Evolutionary conservation across 2,113 vertebrate genomes (phyloP).

Genomic region (Barnardius zonarius): DNA sequence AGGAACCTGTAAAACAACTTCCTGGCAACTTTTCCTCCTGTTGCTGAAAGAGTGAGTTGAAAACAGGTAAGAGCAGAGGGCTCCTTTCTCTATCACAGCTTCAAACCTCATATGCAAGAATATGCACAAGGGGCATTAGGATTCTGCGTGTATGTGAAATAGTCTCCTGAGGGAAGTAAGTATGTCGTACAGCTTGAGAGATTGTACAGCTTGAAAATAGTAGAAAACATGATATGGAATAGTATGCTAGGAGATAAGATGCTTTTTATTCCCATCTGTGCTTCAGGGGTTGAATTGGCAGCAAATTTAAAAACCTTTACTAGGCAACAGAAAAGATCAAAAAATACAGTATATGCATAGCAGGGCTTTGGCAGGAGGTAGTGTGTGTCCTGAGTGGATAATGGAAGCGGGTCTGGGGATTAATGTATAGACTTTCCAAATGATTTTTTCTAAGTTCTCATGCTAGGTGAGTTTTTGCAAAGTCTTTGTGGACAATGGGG

Average conservation of each 20-base stretch:
- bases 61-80: not conserved
- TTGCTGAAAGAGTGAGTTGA: not conserved
- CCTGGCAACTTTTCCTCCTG: not conserved
- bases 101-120: not conserved
- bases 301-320: slow-evolving; percentile 35
- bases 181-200: not conserved
- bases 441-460: not conserved
- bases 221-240: slow-evolving; percentile 19
- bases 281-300: slow-evolving; percentile 39
- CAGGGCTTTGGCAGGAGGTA: not conserved
- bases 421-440: not conserved
- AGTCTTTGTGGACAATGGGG: not conserved
- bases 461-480: not conserved
- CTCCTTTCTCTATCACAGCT: not conserved
- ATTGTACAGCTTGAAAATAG: slow-evolving; percentile 11
- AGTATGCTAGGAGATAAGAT: slow-evolving; percentile 6
- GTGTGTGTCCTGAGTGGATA: not conserved
- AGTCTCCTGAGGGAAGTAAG: not conserved
- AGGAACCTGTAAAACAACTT: not conserved
- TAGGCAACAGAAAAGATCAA: slow-evolving; percentile 39
- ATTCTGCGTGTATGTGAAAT: not conserved
- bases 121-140: not conserved
- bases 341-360: not conserved
- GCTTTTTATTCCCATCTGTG: slow-evolving; percentile 34
- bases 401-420: not conserved